Evolutionary conservation across 2,113 vertebrate genomes (phyloP).

Genomic region (Ahaetulla prasina): DNA sequence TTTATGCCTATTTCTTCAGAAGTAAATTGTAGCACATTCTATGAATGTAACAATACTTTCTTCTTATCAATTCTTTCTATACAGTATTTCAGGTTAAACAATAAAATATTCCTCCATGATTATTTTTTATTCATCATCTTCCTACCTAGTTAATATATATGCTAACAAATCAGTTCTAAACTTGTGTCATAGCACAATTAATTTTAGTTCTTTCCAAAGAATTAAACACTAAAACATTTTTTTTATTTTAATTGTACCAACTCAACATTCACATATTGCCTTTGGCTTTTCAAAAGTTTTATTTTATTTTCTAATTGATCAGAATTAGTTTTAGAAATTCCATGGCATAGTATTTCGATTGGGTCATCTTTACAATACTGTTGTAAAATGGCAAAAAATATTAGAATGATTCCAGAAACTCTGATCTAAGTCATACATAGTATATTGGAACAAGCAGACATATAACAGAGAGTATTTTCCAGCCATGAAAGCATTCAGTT

Average conservation of each 20-base stretch:
- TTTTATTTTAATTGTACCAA: not conserved
- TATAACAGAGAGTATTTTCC: not conserved
- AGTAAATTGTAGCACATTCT: not conserved
- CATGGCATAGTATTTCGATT: not conserved
- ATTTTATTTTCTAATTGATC: not conserved
- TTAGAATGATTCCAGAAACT: not conserved
- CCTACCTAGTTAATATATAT: not conserved
- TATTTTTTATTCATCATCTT: not conserved
- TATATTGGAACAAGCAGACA: not conserved
- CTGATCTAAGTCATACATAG: not conserved
- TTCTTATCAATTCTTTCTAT: not conserved
- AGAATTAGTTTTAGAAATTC: not conserved
- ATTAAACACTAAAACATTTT: too few relatives aligned
- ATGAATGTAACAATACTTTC: not conserved
- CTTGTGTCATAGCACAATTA: not conserved
- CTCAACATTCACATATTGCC: not conserved
- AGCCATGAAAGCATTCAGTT: not conserved
- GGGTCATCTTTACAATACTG: not conserved
- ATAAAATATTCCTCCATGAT: not conserved
- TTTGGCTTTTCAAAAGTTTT: not conserved
- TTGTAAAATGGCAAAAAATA: not conserved
- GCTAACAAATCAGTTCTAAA: not conserved
- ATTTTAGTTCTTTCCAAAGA: too few relatives aligned
- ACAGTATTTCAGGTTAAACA: not conserved
- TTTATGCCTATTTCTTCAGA: not conserved